Base-by-base conservation (phyloP, 1,140 invertebrate species). In the Drosophila varians region DNA sequence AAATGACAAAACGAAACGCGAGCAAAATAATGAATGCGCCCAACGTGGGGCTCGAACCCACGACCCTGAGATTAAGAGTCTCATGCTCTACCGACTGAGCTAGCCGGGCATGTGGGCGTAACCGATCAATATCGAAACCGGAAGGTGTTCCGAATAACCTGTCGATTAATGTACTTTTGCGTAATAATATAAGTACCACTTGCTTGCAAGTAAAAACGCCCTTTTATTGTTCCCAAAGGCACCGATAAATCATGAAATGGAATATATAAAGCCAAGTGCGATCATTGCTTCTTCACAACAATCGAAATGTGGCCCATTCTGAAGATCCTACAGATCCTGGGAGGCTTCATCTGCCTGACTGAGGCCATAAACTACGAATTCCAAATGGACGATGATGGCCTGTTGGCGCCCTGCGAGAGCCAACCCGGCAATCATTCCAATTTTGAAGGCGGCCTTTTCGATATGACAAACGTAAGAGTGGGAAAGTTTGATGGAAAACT, bases 41-140 rank as follows among this genome's bases (percentile, higher is more conserved):
- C 95, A 95, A 96, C 95, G 95, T 96, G 95, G 95, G 95, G 95
- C 95, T 96, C 95, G 95, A 96, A 96, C 95, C 95, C 95, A 96
- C 95, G 95, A 96, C 95, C 95, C 95, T 95, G 95, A 96, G 95
- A 96, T 96, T 96, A 96, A 96, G 95, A 96, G 95, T 95, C 95
- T 96, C 95, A 95, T 96, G 95, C 95, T 96, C 95, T 96, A 96
- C 95, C 95, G 95, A 96, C 94, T 95, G 94, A 95, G 95, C 95
- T 95, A 95, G 94, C 94, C 94, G 94, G 94, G 94, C 95, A 62
- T 9, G 65, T 79, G 47, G 0, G 0, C 1, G 26, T 38, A 8
- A 3, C 8, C 28, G 21, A 46, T 61, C 12, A 3, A 8, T 23
- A 61, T 11, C 19, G 28, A 19, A 23, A 16, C 45, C 7, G 8